Base-by-base conservation (phyloP, 2,797 vertebrate species). In the Diplodus puntazzo region DNA sequence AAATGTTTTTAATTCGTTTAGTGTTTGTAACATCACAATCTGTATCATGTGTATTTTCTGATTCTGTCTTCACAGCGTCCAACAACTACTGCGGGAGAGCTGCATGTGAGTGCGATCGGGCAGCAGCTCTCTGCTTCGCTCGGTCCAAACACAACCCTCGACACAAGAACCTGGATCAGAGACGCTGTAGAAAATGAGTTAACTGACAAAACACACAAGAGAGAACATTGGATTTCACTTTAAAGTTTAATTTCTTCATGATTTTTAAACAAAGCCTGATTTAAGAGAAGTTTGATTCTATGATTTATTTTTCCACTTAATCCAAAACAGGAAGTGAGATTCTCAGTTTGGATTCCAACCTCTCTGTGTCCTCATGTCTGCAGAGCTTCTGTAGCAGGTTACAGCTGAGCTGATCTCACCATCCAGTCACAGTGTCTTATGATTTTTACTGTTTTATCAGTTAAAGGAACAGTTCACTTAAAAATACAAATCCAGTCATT, bases 51-150 rank as follows among this genome's bases (percentile, higher is more conserved):
- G 42, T 12, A 11, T 52, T 12, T 3, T n/a, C n/a, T n/a, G n/a
- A n/a, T n/a, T 80, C 5, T 79, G 55, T 89, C 16, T 87, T 68
- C 9, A 6, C 88, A 95, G 95, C 52, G 1, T 71, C 84, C 80
- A 95, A 95, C 67, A 9, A 91, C 1, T 84, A 70, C 25, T 95
- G 95, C 84, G 88, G 94, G 90, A n/a, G n/a, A n/a, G 89, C 92
- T 0, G 91, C 89, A 78, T 96, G 95, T 0, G 90, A n/a, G n/a
- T n/a, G n/a, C n/a, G n/a, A n/a, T n/a, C n/a, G n/a, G n/a, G n/a
- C n/a, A n/a, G n/a, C n/a, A 94, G 92, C 94, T 68, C 69, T 89
- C 79, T 96, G 95, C 87, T 95, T 96, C 4, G 92, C 90, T 23
- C 46, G 54, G 68, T 0, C n/a, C 11, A n/a, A n/a, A 0, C 94